phyloP scores from a whole-genome alignment of 2,113 vertebrate species.

The Grammomys surdaster region DNA sequence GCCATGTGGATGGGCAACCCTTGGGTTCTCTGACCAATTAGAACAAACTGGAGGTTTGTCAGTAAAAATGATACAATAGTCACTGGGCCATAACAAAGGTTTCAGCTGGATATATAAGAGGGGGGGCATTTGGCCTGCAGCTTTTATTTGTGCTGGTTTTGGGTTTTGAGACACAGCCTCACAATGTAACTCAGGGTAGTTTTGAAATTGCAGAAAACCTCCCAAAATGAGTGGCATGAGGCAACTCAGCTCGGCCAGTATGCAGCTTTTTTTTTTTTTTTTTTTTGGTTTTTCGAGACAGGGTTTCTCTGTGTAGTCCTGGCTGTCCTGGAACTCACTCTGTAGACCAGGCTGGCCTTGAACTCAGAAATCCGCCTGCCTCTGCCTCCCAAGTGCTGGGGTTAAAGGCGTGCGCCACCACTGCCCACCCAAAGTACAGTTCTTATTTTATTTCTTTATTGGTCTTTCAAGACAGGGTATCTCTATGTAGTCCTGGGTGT shows the following conservation, averaged over 20 bases:
- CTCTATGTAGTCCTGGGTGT: too few species aligned
- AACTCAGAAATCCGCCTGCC: neutral
- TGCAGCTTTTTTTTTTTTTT: neutral
- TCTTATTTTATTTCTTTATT: neutral
- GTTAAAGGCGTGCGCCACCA: too few species aligned
- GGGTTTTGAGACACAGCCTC: neutral
- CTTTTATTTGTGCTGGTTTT: neutral
- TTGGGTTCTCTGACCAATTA: neutral
- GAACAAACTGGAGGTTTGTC: neutral
- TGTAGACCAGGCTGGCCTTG: neutral
- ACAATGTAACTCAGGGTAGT: neutral
- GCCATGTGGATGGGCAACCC: neutral
- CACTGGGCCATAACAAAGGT: neutral
- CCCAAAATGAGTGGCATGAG: neutral
- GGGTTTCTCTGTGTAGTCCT: neutral
- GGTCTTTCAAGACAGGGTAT: too few species aligned
- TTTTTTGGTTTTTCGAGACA: neutral
- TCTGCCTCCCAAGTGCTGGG: too few species aligned
- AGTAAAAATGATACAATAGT: neutral
- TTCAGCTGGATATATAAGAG: too few species aligned
- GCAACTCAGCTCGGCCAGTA: neutral
- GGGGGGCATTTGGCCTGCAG: too few species aligned
- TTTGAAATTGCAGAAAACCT: neutral
- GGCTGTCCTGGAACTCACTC: neutral
- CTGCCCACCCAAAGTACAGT: rapidly evolving